Evolutionary conservation across 23 tunicate species (phyloP).

Genomic region (Diplosoma virens): DNA sequence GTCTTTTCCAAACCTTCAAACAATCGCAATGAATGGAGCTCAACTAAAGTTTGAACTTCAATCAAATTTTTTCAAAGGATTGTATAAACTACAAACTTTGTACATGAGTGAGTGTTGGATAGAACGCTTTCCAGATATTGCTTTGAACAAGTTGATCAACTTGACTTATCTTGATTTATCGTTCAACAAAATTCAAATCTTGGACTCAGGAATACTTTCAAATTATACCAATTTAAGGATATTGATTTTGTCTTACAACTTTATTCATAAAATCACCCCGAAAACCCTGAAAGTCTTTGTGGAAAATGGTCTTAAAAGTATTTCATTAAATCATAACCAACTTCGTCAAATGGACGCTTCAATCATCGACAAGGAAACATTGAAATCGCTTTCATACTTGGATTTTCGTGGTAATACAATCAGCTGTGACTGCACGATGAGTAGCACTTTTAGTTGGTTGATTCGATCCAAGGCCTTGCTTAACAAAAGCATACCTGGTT

Average conservation of each 20-base stretch:
- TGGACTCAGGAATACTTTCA: neutral
- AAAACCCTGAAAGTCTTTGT: neutral
- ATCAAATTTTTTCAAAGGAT: slow-evolving; percentile 20
- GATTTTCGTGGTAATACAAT: slow-evolving; percentile 27
- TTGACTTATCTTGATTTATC: slow-evolving; percentile 9
- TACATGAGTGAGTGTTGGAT: neutral
- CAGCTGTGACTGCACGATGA: slow-evolving; percentile 7
- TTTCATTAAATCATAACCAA: slow-evolving; percentile 11
- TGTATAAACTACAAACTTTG: neutral
- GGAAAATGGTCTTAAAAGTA: neutral
- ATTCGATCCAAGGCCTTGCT: neutral
- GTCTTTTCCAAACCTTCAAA: neutral
- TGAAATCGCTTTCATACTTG: neutral
- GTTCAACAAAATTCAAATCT: slow-evolving; percentile 1
- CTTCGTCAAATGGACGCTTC: neutral
- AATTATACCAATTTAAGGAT: neutral
- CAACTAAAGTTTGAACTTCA: neutral
- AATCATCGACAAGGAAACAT: neutral
- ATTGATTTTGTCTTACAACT: slow-evolving; percentile 14
- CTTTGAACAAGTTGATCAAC: neutral
- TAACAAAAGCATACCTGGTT: slow-evolving; percentile 2
- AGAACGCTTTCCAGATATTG: slow-evolving; percentile 8
- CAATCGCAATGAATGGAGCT: neutral
- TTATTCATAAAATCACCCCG: neutral
- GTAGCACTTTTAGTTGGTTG: slow-evolving; percentile 24